Percentiles rank a stretch among this genome's conserved stretches.
Evolutionary conservation across 2,888 invertebrate genomes (phyloP).

Genomic region (Holacanthella duospinosa): DNA sequence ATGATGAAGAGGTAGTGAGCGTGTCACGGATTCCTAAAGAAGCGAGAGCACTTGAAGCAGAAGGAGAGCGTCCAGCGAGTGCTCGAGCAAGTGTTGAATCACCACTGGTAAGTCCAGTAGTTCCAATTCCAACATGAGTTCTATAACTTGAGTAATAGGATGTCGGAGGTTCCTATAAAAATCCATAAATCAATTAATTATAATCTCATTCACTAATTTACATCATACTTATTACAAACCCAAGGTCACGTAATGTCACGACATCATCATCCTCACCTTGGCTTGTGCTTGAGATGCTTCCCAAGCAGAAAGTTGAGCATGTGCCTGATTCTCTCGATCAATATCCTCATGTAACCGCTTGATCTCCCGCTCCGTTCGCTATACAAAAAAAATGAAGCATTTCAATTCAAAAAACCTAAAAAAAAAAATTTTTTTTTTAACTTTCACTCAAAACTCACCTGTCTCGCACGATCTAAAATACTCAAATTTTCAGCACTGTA

Average conservation of each 20-base stretch:
- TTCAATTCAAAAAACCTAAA: background rate
- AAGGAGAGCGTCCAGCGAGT: conserved; percentile 34
- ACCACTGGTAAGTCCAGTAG: conserved; percentile 40
- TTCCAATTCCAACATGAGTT: conserved; percentile 44
- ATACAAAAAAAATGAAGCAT: background rate
- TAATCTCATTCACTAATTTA: no score
- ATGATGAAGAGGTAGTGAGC: conserved; percentile 18
- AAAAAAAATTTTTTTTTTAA: conserved; percentile 1
- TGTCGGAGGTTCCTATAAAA: conserved; percentile 39
- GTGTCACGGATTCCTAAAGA: conserved; percentile 26
- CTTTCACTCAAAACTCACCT: conserved; percentile 50
- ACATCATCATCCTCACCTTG: conserved; percentile 2
- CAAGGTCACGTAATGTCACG: background rate
- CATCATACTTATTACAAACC: no score
- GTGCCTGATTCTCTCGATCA: conserved; percentile 26
- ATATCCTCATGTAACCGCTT: conserved; percentile 26
- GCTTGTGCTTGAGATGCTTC: conserved; percentile 10
- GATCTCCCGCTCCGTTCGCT: conserved; percentile 32
- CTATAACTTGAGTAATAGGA: conserved; percentile 49
- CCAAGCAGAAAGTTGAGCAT: conserved; percentile 8
- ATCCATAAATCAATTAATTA: background rate
- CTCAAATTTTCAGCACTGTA: conserved; percentile 83
- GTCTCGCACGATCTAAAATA: conserved; percentile 44
- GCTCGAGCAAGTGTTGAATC: conserved; percentile 54
- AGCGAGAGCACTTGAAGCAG: conserved; percentile 33